phyloP scores from a whole-genome alignment of 2,113 vertebrate species.

The Halcyon senegalensis region DNA sequence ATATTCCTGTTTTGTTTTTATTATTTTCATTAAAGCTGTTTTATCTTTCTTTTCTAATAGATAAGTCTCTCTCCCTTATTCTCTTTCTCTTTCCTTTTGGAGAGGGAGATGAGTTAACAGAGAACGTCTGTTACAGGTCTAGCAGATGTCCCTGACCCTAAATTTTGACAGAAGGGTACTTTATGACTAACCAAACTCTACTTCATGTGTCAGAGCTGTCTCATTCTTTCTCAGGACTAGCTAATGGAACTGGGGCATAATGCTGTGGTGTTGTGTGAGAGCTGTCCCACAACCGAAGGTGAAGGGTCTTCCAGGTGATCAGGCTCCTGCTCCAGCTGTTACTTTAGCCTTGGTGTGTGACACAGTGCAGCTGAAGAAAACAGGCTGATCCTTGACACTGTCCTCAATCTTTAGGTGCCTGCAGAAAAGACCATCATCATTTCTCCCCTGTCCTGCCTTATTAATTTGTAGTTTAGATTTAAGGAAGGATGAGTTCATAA shows the following conservation, averaged over 20 bases:
- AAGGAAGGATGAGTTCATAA: not conserved
- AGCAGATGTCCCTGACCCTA: too few relatives aligned
- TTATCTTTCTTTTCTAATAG: too few relatives aligned
- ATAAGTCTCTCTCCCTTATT: too few relatives aligned
- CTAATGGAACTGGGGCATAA: not conserved
- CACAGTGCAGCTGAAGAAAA: not conserved
- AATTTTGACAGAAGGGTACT: not conserved
- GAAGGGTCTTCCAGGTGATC: not conserved
- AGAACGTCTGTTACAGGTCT: too few relatives aligned
- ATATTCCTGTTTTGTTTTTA: too few relatives aligned
- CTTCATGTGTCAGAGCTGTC: not conserved
- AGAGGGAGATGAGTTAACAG: too few relatives aligned
- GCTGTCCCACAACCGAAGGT: accelerated
- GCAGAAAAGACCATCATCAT: not conserved
- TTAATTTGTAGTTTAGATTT: not conserved
- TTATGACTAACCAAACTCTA: not conserved
- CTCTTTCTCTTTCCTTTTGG: too few relatives aligned
- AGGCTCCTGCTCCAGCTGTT: not conserved
- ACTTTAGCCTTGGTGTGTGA: accelerated
- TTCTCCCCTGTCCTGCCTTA: not conserved
- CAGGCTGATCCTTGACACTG: not conserved
- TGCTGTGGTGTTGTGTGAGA: not conserved
- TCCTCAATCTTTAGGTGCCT: not conserved
- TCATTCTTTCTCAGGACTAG: not conserved
- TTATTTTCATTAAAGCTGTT: too few relatives aligned